Evolutionary conservation across 2,113 vertebrate genomes (phyloP).

Genomic region (Patagioenas fasciata): DNA sequence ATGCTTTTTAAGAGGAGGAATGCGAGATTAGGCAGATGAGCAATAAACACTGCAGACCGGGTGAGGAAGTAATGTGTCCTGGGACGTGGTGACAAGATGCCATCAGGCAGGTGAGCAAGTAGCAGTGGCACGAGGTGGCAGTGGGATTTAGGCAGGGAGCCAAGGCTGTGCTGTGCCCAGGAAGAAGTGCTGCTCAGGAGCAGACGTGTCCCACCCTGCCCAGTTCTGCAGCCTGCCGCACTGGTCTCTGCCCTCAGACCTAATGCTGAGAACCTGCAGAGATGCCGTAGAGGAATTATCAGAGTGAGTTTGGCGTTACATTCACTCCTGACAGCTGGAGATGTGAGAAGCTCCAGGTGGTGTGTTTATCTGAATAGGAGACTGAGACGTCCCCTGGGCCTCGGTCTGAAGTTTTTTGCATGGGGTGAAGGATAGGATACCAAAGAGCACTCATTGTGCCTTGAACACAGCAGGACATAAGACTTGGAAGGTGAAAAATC

Average conservation of each 20-base stretch:
- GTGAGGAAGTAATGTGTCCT: neutral
- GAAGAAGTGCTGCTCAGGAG: neutral
- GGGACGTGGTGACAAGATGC: neutral
- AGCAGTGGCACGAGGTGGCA: neutral
- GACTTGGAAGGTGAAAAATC: neutral
- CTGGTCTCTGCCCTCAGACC: neutral
- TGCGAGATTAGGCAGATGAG: neutral
- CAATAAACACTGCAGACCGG: neutral
- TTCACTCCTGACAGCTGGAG: neutral
- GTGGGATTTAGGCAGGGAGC: neutral
- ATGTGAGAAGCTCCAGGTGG: neutral
- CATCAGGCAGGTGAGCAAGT: fast-evolving
- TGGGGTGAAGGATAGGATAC: neutral
- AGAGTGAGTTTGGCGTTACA: neutral
- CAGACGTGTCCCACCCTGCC: neutral
- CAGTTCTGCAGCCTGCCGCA: neutral
- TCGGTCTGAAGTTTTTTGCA: neutral
- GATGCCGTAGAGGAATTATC: neutral
- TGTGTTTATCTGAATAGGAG: neutral
- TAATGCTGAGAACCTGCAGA: neutral
- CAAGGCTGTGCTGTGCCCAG: neutral
- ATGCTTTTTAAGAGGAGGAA: neutral
- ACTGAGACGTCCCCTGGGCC: neutral
- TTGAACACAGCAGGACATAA: neutral
- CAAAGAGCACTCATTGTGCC: neutral